These are phyloP conservation scores for Guaruba guarouba DNA, from an alignment of 2,113 vertebrate species.

Conservation along the genomic window DNA sequence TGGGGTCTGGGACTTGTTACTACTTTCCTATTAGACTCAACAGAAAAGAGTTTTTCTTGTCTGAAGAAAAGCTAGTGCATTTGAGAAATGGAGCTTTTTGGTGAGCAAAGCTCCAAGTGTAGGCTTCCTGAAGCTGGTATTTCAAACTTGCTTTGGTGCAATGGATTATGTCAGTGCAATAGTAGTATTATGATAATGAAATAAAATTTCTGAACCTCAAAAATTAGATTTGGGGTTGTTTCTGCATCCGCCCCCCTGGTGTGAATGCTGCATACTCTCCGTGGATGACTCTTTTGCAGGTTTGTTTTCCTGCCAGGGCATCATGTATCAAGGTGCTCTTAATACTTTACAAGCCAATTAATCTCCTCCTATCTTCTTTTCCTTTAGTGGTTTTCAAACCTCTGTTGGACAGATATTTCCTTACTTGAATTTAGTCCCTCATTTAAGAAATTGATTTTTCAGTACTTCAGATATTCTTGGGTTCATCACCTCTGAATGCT, in stretches of 20 bases:
- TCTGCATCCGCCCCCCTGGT: background rate
- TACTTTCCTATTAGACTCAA: background rate
- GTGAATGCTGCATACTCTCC: rapidly evolving
- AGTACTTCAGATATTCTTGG: background rate
- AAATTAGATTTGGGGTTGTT: background rate
- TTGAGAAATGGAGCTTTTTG: background rate
- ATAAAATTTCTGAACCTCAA: background rate
- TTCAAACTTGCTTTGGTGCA: background rate
- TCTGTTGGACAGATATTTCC: background rate
- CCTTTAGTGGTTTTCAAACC: background rate
- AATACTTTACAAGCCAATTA: background rate
- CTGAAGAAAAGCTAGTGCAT: background rate
- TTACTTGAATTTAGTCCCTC: background rate
- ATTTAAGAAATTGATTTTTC: conserved; percentile 3
- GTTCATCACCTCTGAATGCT: background rate
- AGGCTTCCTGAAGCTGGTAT: background rate
- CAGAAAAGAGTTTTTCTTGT: background rate
- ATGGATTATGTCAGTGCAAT: background rate
- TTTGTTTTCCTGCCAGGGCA: background rate
- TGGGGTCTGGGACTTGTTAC: background rate
- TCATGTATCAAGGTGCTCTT: background rate
- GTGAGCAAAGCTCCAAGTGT: background rate
- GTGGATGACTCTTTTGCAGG: background rate
- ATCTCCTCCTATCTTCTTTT: background rate
- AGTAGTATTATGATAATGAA: background rate